A percentile compares a stretch with the other conserved stretches of the same genome.
phyloP scores from a whole-genome alignment of 1,140 invertebrate genomes.

The Drosophila sp. region DNA sequence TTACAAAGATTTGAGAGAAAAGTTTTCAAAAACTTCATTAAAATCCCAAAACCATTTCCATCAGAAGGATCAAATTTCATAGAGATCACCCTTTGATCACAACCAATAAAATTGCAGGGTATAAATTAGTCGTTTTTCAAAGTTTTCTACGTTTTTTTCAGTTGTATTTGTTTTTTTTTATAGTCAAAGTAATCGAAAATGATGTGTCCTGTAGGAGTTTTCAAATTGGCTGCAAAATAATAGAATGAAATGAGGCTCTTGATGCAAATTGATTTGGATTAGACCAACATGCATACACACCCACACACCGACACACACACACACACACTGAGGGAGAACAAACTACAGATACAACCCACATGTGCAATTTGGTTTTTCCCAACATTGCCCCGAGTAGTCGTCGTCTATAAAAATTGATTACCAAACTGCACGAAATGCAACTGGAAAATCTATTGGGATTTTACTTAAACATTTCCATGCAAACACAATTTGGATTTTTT shows the following conservation, averaged over 20 bases:
- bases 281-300: conserved; percentile 53
- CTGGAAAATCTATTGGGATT: conserved; percentile 7
- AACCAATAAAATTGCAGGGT: not conserved
- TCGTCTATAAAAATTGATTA: conserved; percentile 64
- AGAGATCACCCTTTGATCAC: too few species aligned
- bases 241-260: conserved; percentile 82
- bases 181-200: conserved; percentile 71
- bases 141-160: not conserved
- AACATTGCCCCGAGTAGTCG: conserved; percentile 29
- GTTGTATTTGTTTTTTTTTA: conserved; percentile 35
- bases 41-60: too few species aligned
- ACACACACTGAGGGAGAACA: not conserved
- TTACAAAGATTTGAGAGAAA: too few species aligned
- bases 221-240: conserved; percentile 74
- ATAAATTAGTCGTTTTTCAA: not conserved
- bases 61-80: too few species aligned
- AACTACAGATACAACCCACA: conserved; percentile 32
- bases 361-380: conserved; percentile 33
- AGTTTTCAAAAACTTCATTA: too few species aligned
- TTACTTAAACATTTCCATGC: not conserved
- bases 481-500: not conserved
- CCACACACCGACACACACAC: conserved; percentile 7
- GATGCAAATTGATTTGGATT: conserved; percentile 82
- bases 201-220: conserved; percentile 66
- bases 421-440: conserved; percentile 20